phyloP scores from a whole-genome alignment of 2,797 vertebrate species.

The Pseudochirops cupreus region DNA sequence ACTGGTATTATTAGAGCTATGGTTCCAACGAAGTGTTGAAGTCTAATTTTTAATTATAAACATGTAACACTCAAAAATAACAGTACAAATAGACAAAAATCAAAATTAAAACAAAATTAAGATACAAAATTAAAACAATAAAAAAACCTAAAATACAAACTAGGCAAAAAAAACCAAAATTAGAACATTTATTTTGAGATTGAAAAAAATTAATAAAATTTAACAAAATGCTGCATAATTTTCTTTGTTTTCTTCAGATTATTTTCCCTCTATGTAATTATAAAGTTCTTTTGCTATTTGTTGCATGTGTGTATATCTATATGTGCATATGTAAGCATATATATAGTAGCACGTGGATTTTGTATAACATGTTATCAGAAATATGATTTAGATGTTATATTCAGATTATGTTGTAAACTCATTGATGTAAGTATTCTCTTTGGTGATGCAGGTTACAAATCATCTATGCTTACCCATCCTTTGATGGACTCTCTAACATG shows the following conservation, averaged over 20 bases:
- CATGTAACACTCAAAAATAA: background rate
- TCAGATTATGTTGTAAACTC: background rate
- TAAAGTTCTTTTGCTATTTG: background rate
- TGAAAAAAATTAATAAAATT: background rate
- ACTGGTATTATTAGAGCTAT: background rate
- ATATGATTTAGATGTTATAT: background rate
- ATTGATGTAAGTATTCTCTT: background rate
- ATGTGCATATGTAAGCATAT: background rate
- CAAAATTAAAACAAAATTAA: background rate
- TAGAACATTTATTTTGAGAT: background rate
- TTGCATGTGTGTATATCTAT: background rate
- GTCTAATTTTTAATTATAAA: background rate
- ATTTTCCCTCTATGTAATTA: background rate
- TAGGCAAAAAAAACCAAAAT: background rate
- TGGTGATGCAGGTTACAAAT: background rate
- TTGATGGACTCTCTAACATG: background rate
- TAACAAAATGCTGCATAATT: background rate
- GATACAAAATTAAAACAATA: background rate
- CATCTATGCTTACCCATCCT: background rate
- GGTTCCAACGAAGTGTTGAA: background rate
- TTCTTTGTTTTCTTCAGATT: background rate
- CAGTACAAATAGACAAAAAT: background rate
- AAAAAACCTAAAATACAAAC: background rate
- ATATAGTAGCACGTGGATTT: background rate
- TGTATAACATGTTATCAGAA: background rate